Evolutionary conservation across 2,797 vertebrate species (phyloP).

Genomic region (Rhinatrema bivittatum): DNA sequence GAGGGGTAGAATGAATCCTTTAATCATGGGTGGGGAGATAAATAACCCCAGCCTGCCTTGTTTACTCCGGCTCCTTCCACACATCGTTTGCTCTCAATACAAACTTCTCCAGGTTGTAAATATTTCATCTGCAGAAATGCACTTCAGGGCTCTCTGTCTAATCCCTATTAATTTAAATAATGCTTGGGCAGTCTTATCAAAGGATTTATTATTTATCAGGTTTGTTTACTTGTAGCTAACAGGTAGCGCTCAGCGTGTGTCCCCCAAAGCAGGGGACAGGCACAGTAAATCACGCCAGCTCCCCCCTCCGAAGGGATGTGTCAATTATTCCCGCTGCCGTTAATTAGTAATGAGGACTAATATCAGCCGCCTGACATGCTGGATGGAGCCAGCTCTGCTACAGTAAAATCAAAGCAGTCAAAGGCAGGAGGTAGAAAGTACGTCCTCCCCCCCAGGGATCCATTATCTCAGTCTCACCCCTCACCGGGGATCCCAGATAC

Average conservation of each 20-base stretch:
- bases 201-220: slow-evolving; percentile 94
- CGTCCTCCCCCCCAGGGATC: background rate
- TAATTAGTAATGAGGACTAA: slow-evolving; percentile 97
- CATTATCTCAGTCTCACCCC: too few relatives aligned
- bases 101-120: slow-evolving; percentile 37
- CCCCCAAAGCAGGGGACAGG: slow-evolving; percentile 57
- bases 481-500: background rate
- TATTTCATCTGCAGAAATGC: slow-evolving; percentile 49
- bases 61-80: slow-evolving; percentile 31
- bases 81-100: slow-evolving; percentile 24
- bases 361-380: slow-evolving; percentile 74
- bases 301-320: slow-evolving; percentile 48
- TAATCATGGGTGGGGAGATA: background rate
- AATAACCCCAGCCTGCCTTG: slow-evolving; percentile 10
- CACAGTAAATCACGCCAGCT: slow-evolving; percentile 77
- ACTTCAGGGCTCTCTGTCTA: slow-evolving; percentile 73
- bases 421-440: too few relatives aligned
- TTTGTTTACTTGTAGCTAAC: slow-evolving; percentile 98
- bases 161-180: slow-evolving; percentile 96
- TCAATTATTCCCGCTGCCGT: slow-evolving; percentile 72
- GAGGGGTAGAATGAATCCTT: background rate
- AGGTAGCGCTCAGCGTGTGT: slow-evolving; percentile 75
- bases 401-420: slow-evolving; percentile 26
- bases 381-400: slow-evolving; percentile 46
- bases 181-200: slow-evolving; percentile 64